Evolutionary conservation across 2,113 vertebrate genomes (phyloP), one percentile per base, ranked within the genome.

Genomic region (Crotalus viridis): DNA sequence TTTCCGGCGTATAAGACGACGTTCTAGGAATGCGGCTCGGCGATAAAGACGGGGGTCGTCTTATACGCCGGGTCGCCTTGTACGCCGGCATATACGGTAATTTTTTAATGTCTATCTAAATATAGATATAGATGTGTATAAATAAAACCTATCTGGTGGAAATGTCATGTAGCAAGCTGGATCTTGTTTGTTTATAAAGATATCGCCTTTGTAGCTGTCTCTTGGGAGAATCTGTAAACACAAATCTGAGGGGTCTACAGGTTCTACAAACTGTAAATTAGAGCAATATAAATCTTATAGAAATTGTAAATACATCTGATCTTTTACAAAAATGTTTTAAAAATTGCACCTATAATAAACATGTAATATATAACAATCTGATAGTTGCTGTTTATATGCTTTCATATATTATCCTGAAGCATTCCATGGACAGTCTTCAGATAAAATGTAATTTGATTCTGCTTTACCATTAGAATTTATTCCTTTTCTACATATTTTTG

Each of bases 271-370:
- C 96, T 98, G 97, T 98, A 98, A 98, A 98, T 98, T 98, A 97
- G 96, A 97, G 97, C 95, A 98, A 93, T 97, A 97, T 96, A 97
- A 97, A 94, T 98, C 97, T 96, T 97, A 94, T 94, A 98, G 97
- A 98, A 98, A 97, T 95, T 99, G 98, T 98, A 98, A 97, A 98
- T 98, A 98, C 97, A 98, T 98, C 98, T 98, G 97, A 98, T 98
- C 97, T 98, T 98, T 98, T 98, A 97, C 97, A 97, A 98, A 98
- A 98, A 98, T 99, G 98, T 98, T 81, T 81, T 81, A 98, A 98
- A 98, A 94, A 96, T 97, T 98, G 98, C 98, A 97, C 97, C 97
- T 98, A 97, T 98, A 99, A 99, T 98, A 99, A 99, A 99, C 99
- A 97, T 98, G 98, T 99, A 98, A 98, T 98, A 98, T 98, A 98